Base-by-base conservation (phyloP, 2,888 invertebrate species). In the Philonicus albiceps region DNA sequence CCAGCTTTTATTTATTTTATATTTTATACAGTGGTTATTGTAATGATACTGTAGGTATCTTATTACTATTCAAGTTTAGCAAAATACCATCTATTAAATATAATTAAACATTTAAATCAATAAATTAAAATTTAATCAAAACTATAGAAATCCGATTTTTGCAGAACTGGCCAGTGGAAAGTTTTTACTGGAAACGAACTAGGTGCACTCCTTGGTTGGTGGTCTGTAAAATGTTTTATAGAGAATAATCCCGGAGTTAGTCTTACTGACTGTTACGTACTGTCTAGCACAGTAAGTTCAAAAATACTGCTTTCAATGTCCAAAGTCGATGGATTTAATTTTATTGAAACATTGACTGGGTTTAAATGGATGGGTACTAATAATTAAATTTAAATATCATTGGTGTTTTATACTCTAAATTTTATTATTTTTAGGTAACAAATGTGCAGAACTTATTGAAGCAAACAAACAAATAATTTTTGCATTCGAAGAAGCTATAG, bases 401-500 rank as follows among this genome's bases (percentile, higher is more conserved):
- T 34, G 7, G 37, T 83, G 2, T 73, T 85, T 55, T 64, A 34
- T 80, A 27, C 49, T 49, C 3, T 31, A 27, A 40, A 53, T 34
- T 80, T 27, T 16, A 1, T 19, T 16, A 22, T 34, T 89, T 89
- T 37, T 90, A 95, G 95, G 95, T 5, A 99, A 99, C 92, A 94
- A 94, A 90, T 94, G 96, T 0, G 93, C 95, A 40, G 95, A 97
- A 6, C 92, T 98, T 86, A 92, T 95, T 49, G 93, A 94, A 86
- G 92, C 95, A 86, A 96, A 95, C 37, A 96, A 97, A 90, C 92
- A 93, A 11, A 96, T 98, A 0, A 91, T 99, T 85, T 98, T 99
- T 92, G 98, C 98, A 0, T 99, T 97, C 92, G 99, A 99, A 91
- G 99, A 99, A 93, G 99, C 99, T 0, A 99, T 99, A 90, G 99